Base-by-base conservation (phyloP, 2,888 invertebrate genomes). In the Anticlea derivata region DNA sequence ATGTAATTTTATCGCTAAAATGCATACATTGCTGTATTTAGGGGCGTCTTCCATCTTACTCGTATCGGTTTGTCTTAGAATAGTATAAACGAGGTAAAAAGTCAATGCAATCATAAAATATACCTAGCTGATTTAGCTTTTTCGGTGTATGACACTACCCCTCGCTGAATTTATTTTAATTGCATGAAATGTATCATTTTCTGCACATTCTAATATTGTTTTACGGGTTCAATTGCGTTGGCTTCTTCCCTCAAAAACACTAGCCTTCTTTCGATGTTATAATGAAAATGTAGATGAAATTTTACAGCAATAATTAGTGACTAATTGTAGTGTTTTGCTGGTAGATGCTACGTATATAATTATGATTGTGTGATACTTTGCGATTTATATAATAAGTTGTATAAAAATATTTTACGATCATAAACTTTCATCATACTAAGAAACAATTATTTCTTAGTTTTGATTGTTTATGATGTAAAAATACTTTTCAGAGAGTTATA, bases 41-140 rank as follows among this genome's bases (percentile, higher is more conserved):
- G 86, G 75, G 79, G 88, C 89, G 89, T 90, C 89, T 90, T 90
- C 89, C 89, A 90, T 83, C 86, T 86, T 83, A 84, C 72, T 85
- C 75, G 60, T 82, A 82, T 85, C 78, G 73, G 78, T 86, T 84
- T 79, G 78, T 84, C 73, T 80, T 85, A 85, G 82, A 71, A 61
- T 73, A 76, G 54, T 70, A 63, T 67, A 52, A 62, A 71, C 55
- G 73, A 66, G 74, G 76, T 62, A 69, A 69, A 66, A 70, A 71
- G 58, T 68, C 69, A 34, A 46, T 40, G 61, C 54, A 37, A 50
- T 38, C 26, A 46, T 40, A 59, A 53, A 27, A 44, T 29, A 26
- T 22, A 50, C 27, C 39, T 12, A 50, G 30, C 39, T 12, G 41
- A 30, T 45, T 48, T 50, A 37, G 59, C 52, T 53, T 38, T 47